Base-by-base conservation (phyloP, 2,888 invertebrate species). In the Patella ulyssiponensis region DNA sequence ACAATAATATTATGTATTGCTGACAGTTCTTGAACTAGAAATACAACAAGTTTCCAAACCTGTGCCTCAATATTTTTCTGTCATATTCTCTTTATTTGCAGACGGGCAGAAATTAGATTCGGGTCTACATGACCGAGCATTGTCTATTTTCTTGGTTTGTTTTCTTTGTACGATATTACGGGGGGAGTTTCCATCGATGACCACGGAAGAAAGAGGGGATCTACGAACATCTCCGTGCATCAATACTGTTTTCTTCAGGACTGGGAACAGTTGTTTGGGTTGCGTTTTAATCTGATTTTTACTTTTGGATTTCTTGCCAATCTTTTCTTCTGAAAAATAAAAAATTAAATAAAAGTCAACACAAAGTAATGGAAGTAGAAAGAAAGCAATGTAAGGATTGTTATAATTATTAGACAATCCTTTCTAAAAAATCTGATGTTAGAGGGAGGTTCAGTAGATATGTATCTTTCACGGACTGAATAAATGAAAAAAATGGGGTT, bases 141-240 rank as follows among this genome's bases (percentile, higher is more conserved):
- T 84, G 11, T 71, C 85, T 20, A 86, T 56, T 52, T 85, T 84
- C 74, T 83, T 84, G 12, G 82, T 81, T 72, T 88, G 88, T 80
- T 87, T 88, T 51, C 84, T 75, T 76, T 87, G 88, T 20, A 88
- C 82, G 54, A 88, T 86, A 51, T 81, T 78, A 1, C 85, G 78
- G 4, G 88, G 88, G 9, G 88, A 88, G 81, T 88, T 87, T 78
- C 84, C 84, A 75, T 88, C 86, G 14, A 85, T 74, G 33, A 80
- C 85, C 70, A 85, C 79, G 4, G 84, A 80, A 0, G 86, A 78
- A n/a, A 87, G 79, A 0, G 87, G 86, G 0, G 87, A 87, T 51
- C 87, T 78, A n/a, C 84, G 85, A 27, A 71, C 77, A 71, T 81
- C 82, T 53, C 84, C 80, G 64, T 76, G 72, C 23, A 54, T 71